Evolutionary conservation across 2,888 invertebrate genomes (phyloP).

Genomic region (Lepetodrilus schrolli): DNA sequence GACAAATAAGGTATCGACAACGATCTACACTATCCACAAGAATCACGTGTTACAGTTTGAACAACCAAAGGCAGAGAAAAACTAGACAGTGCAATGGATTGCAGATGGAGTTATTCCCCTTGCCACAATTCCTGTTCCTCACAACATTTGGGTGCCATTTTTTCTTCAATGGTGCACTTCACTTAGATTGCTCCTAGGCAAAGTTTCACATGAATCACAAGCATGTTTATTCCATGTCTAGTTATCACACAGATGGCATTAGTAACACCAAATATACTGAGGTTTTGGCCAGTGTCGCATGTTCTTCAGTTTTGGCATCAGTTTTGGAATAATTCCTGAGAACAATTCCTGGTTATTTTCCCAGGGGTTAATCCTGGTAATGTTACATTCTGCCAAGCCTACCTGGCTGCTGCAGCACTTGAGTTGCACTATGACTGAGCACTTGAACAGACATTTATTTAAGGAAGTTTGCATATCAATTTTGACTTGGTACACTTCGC

Average conservation of each 20-base stretch:
- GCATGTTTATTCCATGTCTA: not conserved
- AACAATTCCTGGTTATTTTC: not conserved
- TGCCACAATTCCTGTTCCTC: not conserved
- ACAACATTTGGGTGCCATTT: not conserved
- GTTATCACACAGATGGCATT: not conserved
- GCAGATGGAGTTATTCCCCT: not conserved
- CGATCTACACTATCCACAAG: not conserved
- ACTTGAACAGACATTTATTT: not conserved
- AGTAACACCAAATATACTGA: not conserved
- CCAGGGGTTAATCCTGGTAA: not conserved
- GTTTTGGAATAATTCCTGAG: conserved; percentile 5
- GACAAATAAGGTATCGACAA: not conserved
- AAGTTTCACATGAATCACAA: not conserved
- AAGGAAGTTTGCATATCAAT: conserved; percentile 13
- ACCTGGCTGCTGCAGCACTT: not conserved
- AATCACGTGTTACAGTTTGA: not conserved
- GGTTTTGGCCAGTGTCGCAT: conserved; percentile 1
- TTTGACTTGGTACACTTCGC: not conserved
- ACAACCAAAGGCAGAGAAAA: not conserved
- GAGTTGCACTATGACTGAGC: not conserved
- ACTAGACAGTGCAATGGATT: not conserved
- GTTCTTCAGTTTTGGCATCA: conserved; percentile 5
- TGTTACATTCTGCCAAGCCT: too few species aligned
- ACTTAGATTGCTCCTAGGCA: not conserved
- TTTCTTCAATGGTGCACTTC: not conserved